These are phyloP conservation scores for Tiliacea citrago DNA, from an alignment of 2,888 invertebrate species.

Conservation along the genomic window DNA sequence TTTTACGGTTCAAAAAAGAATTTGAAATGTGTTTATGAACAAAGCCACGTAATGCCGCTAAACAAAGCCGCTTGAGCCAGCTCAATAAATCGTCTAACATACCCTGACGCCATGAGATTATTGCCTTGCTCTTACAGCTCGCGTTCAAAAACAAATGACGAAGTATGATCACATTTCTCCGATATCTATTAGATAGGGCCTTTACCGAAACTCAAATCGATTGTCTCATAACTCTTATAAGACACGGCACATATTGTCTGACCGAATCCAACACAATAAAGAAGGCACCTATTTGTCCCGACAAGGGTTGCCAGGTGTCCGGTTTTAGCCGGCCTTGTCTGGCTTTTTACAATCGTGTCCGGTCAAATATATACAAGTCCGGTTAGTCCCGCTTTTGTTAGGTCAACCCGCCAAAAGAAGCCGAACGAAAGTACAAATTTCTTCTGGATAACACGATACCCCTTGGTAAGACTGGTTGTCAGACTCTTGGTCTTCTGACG, in stretches of 20 bases:
- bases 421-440: no score
- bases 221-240: slow-evolving; percentile 55
- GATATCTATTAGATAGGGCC: slow-evolving; percentile 52
- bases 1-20: not conserved
- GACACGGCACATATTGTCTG: slow-evolving; percentile 52
- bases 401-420: no score
- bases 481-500: no score
- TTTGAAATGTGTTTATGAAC: not conserved
- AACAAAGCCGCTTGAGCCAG: slow-evolving; percentile 40
- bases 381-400: no score
- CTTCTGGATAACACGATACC: no score
- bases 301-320: no score
- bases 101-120: slow-evolving; percentile 51
- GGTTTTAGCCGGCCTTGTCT: no score
- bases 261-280: slow-evolving; percentile 46
- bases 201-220: slow-evolving; percentile 58
- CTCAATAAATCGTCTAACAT: slow-evolving; percentile 58
- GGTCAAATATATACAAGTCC: no score
- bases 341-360: no score
- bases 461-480: no score
- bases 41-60: slow-evolving; percentile 24
- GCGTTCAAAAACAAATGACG: slow-evolving; percentile 54
- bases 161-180: slow-evolving; percentile 61
- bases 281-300: slow-evolving; percentile 13
- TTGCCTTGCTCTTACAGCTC: slow-evolving; percentile 46